Base-by-base conservation (phyloP, 2,113 vertebrate genomes). In the Harpagus bidentatus region DNA sequence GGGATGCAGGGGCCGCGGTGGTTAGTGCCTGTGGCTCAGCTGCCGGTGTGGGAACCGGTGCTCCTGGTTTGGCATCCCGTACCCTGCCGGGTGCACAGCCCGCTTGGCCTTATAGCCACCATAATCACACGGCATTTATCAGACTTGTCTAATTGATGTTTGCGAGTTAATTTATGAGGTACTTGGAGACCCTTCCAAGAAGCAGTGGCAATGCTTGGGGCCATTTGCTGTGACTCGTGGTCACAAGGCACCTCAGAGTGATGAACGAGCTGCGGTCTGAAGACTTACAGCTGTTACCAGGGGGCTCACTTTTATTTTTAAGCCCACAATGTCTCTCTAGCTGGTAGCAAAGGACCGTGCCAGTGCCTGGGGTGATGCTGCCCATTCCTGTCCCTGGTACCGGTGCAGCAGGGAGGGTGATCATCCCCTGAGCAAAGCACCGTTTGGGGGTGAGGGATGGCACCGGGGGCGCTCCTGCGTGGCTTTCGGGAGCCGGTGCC, bases 61-160 rank as follows among this genome's bases (percentile, higher is more conserved):
- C n/a, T 82, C 32, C 71, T 58, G 31, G 18, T 66, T 73, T 62
- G 50, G 67, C 53, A 92, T 38, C 22, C 40, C 0, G 0, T 83
- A 76, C 15, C 76, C 63, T 59, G 84, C 38, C 2, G 3, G 1
- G 16, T 48, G 59, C 3, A 3, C 58, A 82, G 34, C 4, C 0
- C 5, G 0, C 50, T 88, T 5, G 3, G 50, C 3, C 0, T 45
- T 74, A 53, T 50, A 6, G 3, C 31, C 0, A 0, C 56, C 2
- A 10, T 14, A 28, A 69, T 90, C 80, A 34, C 31, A 31, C 2
- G 2, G 34, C 14, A 45, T 67, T 87, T 82, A 65, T 86, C 67
- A 43, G 32, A 47, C 28, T 29, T 77, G 56, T 38, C 76, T 70
- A 73, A 78, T 1, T 74, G 69, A 74, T n/a, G 42, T 29, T 70